Base-by-base conservation (phyloP, 2,797 vertebrate genomes). In the Lophius americanus region DNA sequence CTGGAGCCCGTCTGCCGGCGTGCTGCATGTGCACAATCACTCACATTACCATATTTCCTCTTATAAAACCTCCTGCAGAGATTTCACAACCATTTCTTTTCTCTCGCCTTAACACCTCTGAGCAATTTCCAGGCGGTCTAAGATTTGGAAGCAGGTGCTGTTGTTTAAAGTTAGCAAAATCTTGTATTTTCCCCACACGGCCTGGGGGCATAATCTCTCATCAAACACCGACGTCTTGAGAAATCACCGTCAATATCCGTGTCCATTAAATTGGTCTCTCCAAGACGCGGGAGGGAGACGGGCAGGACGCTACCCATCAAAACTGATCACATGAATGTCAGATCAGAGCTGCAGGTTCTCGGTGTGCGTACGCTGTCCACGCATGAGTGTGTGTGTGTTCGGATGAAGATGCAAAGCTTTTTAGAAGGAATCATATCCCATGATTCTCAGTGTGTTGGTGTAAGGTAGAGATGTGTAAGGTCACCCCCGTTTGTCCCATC, bases 391-490 rank as follows among this genome's bases (percentile, higher is more conserved):
- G 70, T n/a, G 33, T 56, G 44, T 0, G 33, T 49, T 64, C 57
- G 59, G 69, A 67, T 65, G 72, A 83, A 77, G 81, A 68, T 47
- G 70, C 73, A 42, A 62, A 68, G 23, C 81, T 86, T 81, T 81
- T 90, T 88, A 79, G 72, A 51, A 58, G 72, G 57, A 64, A 73
- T 87, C 71, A 58, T 75, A 54, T 76, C 79, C 69, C 62, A 75
- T 84, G 62, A 85, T 85, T 74, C 71, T 77, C 1, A 2, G 48
- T 49, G 46, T 51, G 61, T 73, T 14, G 52, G 23, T 23, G 23
- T 23, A 23, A 23, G 23, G 23, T 23, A n/a, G n/a, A n/a, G n/a
- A n/a, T n/a, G 23, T 23, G 23, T 23, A 23, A 23, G 23, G 23
- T 23, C 23, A 23, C 11, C 5, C n/a, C 42, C 12, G 7, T 6